Evolutionary conservation across 1,140 invertebrate species (phyloP).

Genomic region (Nephotettix cincticeps): DNA sequence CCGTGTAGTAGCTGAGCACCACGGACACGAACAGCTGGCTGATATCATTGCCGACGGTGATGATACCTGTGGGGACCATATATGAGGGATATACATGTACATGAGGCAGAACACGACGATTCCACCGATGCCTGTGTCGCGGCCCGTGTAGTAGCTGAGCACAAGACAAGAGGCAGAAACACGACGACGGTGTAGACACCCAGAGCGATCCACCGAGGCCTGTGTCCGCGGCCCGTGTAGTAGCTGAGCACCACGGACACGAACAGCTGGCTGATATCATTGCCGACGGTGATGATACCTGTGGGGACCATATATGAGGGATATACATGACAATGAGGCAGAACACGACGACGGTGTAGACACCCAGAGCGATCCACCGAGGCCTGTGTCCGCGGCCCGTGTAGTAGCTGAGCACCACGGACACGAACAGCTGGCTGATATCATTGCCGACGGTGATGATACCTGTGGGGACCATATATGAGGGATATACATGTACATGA

Average conservation of each 20-base stretch:
- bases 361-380: conserved; percentile 68
- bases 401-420: conserved; percentile 64
- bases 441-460: conserved; percentile 72
- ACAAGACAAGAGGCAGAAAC: conserved; percentile 60
- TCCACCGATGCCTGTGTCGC: conserved; percentile 68
- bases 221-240: conserved; percentile 66
- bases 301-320: too few relatives aligned
- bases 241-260: conserved; percentile 62
- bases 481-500: too few relatives aligned
- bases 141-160: conserved; percentile 66
- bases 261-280: conserved; percentile 61
- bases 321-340: too few relatives aligned
- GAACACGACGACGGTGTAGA: conserved; percentile 66
- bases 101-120: conserved; percentile 56
- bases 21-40: conserved; percentile 58
- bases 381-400: conserved; percentile 67
- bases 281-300: conserved; percentile 72
- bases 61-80: conserved; percentile 54
- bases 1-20: conserved; percentile 66
- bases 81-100: too few relatives aligned
- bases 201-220: conserved; percentile 68
- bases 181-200: conserved; percentile 73
- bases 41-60: conserved; percentile 69
- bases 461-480: conserved; percentile 46
- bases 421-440: conserved; percentile 58